A percentile compares a stretch with the other conserved stretches of the same genome.
These are phyloP conservation scores for Villa cingulata DNA, from an alignment of 2,888 invertebrate species.

Conservation along the genomic window DNA sequence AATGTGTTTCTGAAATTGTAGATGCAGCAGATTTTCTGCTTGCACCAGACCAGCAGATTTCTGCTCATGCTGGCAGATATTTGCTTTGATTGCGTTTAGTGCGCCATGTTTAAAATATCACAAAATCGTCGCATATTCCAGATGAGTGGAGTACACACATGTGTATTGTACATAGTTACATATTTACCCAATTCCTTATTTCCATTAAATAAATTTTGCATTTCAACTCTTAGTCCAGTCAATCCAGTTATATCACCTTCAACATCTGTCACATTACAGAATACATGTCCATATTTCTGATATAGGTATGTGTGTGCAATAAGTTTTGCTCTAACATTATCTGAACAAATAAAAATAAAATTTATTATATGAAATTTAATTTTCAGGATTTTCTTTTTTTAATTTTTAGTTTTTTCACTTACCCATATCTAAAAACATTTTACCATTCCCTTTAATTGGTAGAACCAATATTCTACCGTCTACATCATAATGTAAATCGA, in stretches of 20 bases:
- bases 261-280: constrained; percentile 51
- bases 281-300: constrained; percentile 46
- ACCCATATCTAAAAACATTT: constrained; percentile 48
- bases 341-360: no score
- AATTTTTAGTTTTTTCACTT: constrained; percentile 30
- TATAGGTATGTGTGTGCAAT: constrained; percentile 48
- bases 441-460: constrained; percentile 50
- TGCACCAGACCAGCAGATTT: no score
- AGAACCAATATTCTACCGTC: constrained; percentile 52
- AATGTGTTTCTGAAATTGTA: no score
- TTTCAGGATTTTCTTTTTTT: no score
- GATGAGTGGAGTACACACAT: no score
- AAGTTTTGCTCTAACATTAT: constrained; percentile 48
- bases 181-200: constrained; percentile 50
- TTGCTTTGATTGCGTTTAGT: no score
- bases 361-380: no score
- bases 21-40: no score
- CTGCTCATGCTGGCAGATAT: no score
- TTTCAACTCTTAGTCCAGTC: constrained; percentile 47
- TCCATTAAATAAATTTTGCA: constrained; percentile 59
- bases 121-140: no score
- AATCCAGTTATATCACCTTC: constrained; percentile 48
- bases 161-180: no score
- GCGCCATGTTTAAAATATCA: no score
- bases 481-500: constrained; percentile 54